Base-by-base conservation (phyloP, 2,888 invertebrate species). In the Eupeodes latifasciatus region DNA sequence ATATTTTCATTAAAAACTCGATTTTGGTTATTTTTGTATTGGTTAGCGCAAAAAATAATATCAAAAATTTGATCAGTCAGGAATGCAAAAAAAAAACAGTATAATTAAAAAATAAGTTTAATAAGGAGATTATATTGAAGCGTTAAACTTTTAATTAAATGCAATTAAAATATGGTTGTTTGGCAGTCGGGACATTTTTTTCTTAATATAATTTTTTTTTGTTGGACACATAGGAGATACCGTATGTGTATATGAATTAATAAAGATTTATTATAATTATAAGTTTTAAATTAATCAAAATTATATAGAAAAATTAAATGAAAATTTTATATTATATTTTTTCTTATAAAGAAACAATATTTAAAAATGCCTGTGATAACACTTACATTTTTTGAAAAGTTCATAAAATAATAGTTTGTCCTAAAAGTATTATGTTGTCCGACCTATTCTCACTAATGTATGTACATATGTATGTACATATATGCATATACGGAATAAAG, bases 171-270 rank as follows among this genome's bases (percentile, higher is more conserved):
- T 40, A 40, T 88, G 78, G 85, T 88, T 66, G 85, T 88, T 59
- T 88, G 88, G 88, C 85, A 85, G 85, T 88, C 88, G 88, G 88
- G 88, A 88, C 88, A 85, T 69, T 88, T 88, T 88, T 87, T 82
- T 27, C 27, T 27, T 27, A 27, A 27, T 3, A 27, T 3, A 1
- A 82, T 77, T 11, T 69, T 75, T 67, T 53, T 57, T 78, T 34
- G 64, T 78, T 34, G 64, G 40, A 19, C 14, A 59, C 16, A 57
- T 62, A 40, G 51, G 27, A 77, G n/a, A 64, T 19, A 27, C 27
- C 12, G 1, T 40, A 7, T 49, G 47, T 27, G 7, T 27, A 27
- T 27, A 27, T 27, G 27, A 49, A 36, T 7, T 14, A 14, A 59
- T 0, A 14, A 36, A 59, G 34, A 59, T 36, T 59, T 12, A 47